These are phyloP conservation scores for Meriones unguiculatus DNA, from an alignment of 2,113 vertebrate species.

Conservation along the genomic window DNA sequence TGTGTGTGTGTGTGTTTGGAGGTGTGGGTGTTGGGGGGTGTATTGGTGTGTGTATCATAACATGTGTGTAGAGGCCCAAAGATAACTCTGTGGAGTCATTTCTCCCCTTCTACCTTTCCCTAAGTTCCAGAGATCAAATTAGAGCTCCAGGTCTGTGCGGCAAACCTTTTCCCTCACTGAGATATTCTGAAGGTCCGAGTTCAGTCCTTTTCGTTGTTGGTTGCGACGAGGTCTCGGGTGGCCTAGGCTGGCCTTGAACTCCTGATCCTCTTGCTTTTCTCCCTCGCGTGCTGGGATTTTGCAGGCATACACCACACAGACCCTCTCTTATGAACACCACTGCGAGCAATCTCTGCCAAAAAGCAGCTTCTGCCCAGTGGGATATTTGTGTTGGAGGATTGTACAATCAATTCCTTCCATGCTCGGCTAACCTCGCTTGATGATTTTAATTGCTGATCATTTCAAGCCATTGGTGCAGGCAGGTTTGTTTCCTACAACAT, in stretches of 20 bases:
- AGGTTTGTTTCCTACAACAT: background rate
- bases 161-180: background rate
- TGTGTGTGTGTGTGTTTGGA: background rate
- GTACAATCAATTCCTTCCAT: conserved; percentile 10
- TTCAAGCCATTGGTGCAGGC: conserved; percentile 12
- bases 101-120: background rate
- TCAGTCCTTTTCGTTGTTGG: background rate
- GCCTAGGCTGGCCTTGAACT: background rate
- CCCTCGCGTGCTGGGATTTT: background rate
- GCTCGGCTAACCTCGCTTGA: background rate
- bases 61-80: background rate
- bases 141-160: background rate
- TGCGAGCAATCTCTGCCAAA: conserved; percentile 1
- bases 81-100: background rate
- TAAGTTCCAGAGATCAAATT: background rate
- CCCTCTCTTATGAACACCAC: background rate
- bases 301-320: background rate
- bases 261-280: background rate
- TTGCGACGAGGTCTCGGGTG: background rate
- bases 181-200: background rate
- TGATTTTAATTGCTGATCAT: conserved; percentile 45
- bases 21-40: background rate
- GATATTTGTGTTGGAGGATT: background rate
- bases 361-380: background rate
- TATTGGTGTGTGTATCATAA: too few species aligned